Percentiles rank a stretch among this genome's conserved stretches.
Evolutionary conservation across 2,113 vertebrate genomes (phyloP).

Genomic region (Callipepla squamata): DNA sequence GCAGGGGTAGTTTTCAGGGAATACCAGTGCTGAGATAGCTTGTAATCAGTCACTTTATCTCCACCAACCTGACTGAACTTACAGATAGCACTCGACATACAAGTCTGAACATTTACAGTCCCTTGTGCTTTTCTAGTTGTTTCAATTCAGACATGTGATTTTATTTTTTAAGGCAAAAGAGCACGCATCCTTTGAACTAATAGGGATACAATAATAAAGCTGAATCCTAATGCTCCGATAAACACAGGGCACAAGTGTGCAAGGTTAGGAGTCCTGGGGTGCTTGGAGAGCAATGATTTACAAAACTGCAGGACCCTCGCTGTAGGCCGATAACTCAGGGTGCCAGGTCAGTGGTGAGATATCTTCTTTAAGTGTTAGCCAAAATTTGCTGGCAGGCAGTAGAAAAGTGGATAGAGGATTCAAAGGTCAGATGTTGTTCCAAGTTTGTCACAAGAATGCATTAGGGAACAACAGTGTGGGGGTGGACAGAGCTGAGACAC

Average conservation of each 20-base stretch:
- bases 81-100: background rate
- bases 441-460: slow-evolving; percentile 61
- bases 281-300: background rate
- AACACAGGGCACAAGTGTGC: background rate
- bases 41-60: background rate
- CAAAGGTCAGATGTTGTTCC: slow-evolving; percentile 52
- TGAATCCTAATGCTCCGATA: background rate
- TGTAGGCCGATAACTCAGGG: slow-evolving; percentile 29
- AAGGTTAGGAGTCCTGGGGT: slow-evolving; percentile 24
- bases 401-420: slow-evolving; percentile 34
- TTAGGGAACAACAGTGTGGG: background rate
- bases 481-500: background rate
- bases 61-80: background rate
- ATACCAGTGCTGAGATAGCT: background rate
- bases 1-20: background rate
- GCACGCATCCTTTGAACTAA: background rate
- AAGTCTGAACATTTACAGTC: background rate
- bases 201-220: slow-evolving; percentile 14
- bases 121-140: background rate
- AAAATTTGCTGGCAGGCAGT: slow-evolving; percentile 61
- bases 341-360: slow-evolving; percentile 61
- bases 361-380: slow-evolving; percentile 62
- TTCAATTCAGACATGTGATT: background rate
- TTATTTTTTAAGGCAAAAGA: slow-evolving; percentile 33
- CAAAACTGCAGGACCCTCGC: slow-evolving; percentile 20